Evolutionary conservation across 1,140 invertebrate species (phyloP).

Genomic region (Drosophila elegans): DNA sequence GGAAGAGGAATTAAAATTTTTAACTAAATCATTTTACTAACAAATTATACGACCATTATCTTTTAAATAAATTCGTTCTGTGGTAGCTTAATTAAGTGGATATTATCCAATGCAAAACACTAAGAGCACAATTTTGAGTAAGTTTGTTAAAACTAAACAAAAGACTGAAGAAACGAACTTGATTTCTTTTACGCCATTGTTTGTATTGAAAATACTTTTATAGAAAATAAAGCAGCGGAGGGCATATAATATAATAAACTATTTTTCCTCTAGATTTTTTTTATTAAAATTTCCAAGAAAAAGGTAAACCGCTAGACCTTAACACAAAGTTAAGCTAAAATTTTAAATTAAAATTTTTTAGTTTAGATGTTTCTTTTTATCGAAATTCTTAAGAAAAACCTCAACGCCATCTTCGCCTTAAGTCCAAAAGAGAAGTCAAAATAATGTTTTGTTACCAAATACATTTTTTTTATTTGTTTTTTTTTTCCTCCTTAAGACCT

Average conservation of each 20-base stretch:
- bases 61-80: too few relatives aligned
- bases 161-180: conserved; percentile 9
- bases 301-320: too few relatives aligned
- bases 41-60: too few relatives aligned
- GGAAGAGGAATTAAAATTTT: too few relatives aligned
- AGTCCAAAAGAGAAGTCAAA: not conserved
- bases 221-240: too few relatives aligned
- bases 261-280: too few relatives aligned
- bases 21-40: too few relatives aligned
- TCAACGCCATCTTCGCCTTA: too few relatives aligned
- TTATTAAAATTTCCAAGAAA: too few relatives aligned
- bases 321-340: too few relatives aligned
- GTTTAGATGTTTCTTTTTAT: not conserved
- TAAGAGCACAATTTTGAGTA: not conserved
- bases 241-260: too few relatives aligned
- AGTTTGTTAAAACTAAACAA: not conserved
- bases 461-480: conserved; percentile 21
- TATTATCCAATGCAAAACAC: not conserved
- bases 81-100: too few relatives aligned
- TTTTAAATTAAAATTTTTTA: not conserved
- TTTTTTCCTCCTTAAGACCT: conserved; percentile 29
- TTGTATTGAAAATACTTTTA: not conserved
- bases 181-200: not conserved
- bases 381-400: conserved; percentile 5
- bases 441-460: conserved; percentile 19